Conservation (phyloP, 2,888 invertebrate species). For the Meliscaeva auricollis region DNA sequence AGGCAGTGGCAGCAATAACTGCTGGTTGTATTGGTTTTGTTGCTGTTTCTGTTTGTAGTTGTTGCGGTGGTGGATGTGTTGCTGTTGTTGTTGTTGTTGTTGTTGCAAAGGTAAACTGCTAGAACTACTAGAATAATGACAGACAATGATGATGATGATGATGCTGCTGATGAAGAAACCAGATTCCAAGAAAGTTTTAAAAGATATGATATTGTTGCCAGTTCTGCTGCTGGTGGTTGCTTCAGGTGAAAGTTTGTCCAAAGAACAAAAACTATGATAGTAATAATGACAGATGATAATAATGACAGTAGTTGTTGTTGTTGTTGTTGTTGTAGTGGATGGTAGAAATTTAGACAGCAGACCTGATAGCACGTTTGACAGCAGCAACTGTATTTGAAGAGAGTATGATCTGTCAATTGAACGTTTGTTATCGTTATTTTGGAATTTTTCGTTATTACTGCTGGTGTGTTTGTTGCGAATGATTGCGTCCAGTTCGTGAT, state of each 20-base stretch:
- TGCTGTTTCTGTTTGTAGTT: conserved; percentile 55
- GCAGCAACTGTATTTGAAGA: conserved; percentile 51
- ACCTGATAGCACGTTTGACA: conserved; percentile 61
- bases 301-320: conserved; percentile 2
- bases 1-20: conserved; percentile 57
- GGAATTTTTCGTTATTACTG: not conserved
- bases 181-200: conserved; percentile 26
- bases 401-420: conserved; percentile 19
- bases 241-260: conserved; percentile 43
- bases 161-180: conserved; percentile 44
- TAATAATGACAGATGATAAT: conserved; percentile 44
- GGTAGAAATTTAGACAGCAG: conserved; percentile 44
- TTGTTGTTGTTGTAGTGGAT: conserved; percentile 19
- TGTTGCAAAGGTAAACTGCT: conserved; percentile 69
- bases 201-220: conserved; percentile 68
- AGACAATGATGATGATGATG: conserved; percentile 26
- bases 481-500: conserved; percentile 72
- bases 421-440: conserved; percentile 25
- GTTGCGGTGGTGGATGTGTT: conserved; percentile 27
- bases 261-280: conserved; percentile 21
- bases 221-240: conserved; percentile 48
- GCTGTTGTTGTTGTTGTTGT: no score
- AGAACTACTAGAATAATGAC: conserved; percentile 69
- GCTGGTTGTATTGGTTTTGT: conserved; percentile 66
- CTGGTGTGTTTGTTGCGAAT: conserved; percentile 57